A percentile compares a stretch with the other conserved stretches of the same genome.
phyloP scores from a whole-genome alignment of 2,113 vertebrate genomes.

The Equus quagga region DNA sequence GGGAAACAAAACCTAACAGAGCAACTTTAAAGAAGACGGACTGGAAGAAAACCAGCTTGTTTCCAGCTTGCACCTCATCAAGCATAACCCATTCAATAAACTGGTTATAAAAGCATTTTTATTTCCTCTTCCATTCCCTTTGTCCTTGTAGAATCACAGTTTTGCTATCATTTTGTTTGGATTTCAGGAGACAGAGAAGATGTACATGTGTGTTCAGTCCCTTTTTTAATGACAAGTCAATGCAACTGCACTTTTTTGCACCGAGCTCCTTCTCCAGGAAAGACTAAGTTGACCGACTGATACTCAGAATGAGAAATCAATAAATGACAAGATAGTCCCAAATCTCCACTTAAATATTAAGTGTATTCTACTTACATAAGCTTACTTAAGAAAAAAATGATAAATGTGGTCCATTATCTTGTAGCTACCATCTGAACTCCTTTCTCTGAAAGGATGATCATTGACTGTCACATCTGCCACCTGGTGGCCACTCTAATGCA shows the following conservation, averaged over 20 bases:
- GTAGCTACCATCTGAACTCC: background rate
- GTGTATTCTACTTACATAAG: background rate
- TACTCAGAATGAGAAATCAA: background rate
- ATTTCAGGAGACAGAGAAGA: background rate
- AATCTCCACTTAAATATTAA: conserved; percentile 1
- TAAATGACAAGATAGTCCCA: background rate
- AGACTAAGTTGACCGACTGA: background rate
- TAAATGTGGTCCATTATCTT: background rate
- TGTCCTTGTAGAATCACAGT: background rate
- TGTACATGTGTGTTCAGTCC: background rate
- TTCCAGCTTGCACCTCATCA: background rate
- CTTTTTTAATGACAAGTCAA: background rate
- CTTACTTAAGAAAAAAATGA: background rate
- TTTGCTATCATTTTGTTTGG: background rate
- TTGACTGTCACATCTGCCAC: conserved; percentile 61
- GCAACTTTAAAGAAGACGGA: background rate
- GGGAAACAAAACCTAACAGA: background rate
- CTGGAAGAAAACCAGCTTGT: background rate
- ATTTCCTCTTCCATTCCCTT: background rate
- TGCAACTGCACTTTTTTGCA: background rate
- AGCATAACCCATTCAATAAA: background rate
- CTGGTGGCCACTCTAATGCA: conserved; percentile 62
- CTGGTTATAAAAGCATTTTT: background rate
- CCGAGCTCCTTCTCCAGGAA: background rate
- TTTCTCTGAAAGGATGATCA: background rate